Percentiles rank a stretch among this genome's conserved stretches.
These are phyloP conservation scores for Epirrhoe alternata DNA, from an alignment of 2,888 invertebrate species.

Conservation along the genomic window DNA sequence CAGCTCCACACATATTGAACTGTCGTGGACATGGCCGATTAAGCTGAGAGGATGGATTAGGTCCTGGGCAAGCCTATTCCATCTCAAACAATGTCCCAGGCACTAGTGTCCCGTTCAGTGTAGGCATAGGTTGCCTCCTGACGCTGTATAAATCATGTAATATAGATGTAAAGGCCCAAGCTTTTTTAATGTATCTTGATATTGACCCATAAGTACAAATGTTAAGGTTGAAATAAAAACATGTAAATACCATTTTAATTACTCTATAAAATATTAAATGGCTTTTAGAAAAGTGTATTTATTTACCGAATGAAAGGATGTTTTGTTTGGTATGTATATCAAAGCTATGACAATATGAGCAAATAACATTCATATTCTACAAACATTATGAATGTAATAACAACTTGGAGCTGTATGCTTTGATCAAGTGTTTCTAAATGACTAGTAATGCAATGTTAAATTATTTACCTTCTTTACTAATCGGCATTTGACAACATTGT, in stretches of 20 bases:
- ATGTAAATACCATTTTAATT: neutral
- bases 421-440: constrained; percentile 22
- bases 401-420: constrained; percentile 4
- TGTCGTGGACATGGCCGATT: no score
- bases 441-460: constrained; percentile 3
- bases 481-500: constrained; percentile 97
- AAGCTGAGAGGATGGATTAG: no score
- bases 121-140: no score
- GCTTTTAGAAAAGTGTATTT: constrained; percentile 6
- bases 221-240: neutral
- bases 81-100: no score
- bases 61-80: no score
- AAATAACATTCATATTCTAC: constrained; percentile 20
- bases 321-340: constrained; percentile 24
- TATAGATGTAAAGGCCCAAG: no score
- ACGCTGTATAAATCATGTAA: no score
- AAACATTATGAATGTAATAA: constrained; percentile 17
- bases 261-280: neutral
- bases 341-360: constrained; percentile 29
- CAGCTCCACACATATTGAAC: no score
- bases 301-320: constrained; percentile 27
- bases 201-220: no score
- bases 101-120: no score
- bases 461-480: constrained; percentile 95
- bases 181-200: no score